Base-by-base conservation (phyloP, 2,797 vertebrate genomes). In the Mus spretus region DNA sequence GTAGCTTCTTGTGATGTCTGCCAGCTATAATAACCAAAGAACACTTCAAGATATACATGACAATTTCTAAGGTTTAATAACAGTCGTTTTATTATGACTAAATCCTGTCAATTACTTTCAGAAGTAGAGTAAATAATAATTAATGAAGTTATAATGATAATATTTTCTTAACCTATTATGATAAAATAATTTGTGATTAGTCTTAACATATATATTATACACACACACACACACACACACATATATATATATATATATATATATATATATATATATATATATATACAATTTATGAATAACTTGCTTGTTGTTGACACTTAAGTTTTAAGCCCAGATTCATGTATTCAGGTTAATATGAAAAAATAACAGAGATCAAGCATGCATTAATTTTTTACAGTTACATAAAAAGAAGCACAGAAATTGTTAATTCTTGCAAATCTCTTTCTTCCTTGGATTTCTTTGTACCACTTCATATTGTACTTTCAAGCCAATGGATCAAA, bases 111-210 rank as follows among this genome's bases (percentile, higher is more conserved):
- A 96, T 7, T 91, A 34, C 47, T 74, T 92, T 94, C n/a, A 94
- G 67, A 93, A 15, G 26, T 1, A 20, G 84, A 92, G 44, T 44
- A n/a, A 6, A 53, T 57, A 81, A 53, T 3, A 77, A 84, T 50
- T 37, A 2, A 57, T 55, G 86, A 19, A 57, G 90, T 90, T 6
- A 96, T 63, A 50, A 89, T 94, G 37, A 75, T 63, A 77, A 74
- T 83, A 87, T 83, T 70, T 37, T 59, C 55, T 83, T 44, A 89
- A 77, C 5, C 5, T 84, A 79, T n/a, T 83, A 77, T 91, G 85
- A 74, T 91, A 22, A 70, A 94, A 94, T 70, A 80, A 95, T 72
- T 85, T 63, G 37, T 88, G 63, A 79, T 55, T 72, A 37, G 14
- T 90, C 4, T 34, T 67, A 14, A 67, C 31, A 34, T 67, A 34